A percentile compares a stretch with the other conserved stretches of the same genome.
These are phyloP conservation scores for Fregata magnificens DNA, from an alignment of 2,113 vertebrate genomes.

Conservation along the genomic window DNA sequence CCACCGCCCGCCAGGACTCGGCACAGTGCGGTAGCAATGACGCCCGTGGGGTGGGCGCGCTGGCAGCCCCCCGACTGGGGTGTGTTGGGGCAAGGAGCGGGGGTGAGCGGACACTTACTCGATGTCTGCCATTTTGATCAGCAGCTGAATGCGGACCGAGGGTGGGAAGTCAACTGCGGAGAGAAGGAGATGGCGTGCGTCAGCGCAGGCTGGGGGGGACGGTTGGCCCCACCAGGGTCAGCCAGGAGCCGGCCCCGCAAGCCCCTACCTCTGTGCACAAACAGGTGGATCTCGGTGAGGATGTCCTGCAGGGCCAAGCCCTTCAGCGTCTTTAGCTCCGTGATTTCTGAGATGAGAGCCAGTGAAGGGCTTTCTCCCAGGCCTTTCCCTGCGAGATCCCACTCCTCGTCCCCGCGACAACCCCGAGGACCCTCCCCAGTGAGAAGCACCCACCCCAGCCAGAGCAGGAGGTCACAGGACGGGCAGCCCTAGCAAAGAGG, in stretches of 20 bases:
- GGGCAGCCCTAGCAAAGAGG: not conserved
- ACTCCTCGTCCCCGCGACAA: fast-evolving
- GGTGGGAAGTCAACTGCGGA: slow-evolving; percentile 91
- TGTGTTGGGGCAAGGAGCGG: not conserved
- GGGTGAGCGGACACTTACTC: slow-evolving; percentile 81
- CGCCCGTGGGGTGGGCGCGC: fast-evolving
- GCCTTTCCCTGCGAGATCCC: not conserved
- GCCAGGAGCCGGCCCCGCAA: fast-evolving
- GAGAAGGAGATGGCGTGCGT: not conserved
- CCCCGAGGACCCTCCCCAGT: fast-evolving
- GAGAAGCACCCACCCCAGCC: not conserved
- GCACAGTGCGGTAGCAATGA: fast-evolving
- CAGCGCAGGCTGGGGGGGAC: fast-evolving
- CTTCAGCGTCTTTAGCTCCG: slow-evolving; percentile 90
- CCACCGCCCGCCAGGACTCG: fast-evolving
- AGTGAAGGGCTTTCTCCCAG: not conserved
- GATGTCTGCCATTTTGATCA: slow-evolving; percentile 92
- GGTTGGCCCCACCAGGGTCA: not conserved
- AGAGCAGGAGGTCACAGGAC: fast-evolving
- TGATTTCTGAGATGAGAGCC: slow-evolving; percentile 77
- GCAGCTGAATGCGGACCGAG: slow-evolving; percentile 84
- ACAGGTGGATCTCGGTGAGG: slow-evolving; percentile 91
- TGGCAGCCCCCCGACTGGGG: not conserved
- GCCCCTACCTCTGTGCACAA: slow-evolving; percentile 90
- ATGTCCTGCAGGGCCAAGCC: slow-evolving; percentile 95